Base-by-base conservation (phyloP, 2,888 invertebrate species). In the Polietes domitor region DNA sequence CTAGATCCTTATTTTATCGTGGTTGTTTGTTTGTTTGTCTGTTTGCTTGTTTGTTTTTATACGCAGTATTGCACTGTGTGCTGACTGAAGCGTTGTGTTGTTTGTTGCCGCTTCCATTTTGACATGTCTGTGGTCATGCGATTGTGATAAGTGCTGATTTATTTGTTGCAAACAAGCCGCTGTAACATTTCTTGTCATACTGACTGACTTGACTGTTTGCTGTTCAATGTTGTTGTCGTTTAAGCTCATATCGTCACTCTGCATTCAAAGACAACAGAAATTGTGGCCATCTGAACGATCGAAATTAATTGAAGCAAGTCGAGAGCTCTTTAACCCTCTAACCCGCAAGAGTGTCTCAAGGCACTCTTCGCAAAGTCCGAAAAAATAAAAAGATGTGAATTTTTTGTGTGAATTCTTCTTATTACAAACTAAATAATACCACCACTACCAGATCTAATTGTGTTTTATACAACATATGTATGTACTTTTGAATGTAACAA, bases 81-180 rank as follows among this genome's bases (percentile, higher is more conserved):
- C 24, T 53, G n/a, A 17, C 17, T 17, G 55, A 17, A 15, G 3
- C 72, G 24, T 24, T 19, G 21, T 47, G 32, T 37, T 77, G 75
- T 65, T 28, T 71, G 77, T 76, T 65, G 28, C 28, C 19, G n/a
- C 58, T 41, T 65, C 65, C 28, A 74, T 21, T 73, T 79, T 79
- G 82, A 53, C 77, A 82, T 85, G 87, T 88, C 88, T 89, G 89
- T 86, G 89, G 89, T 88, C 87, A 86, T 85, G 86, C 87, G 89
- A 89, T 88, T 87, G 87, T 88, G 90, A 90, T 90, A 90, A 90
- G 90, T 88, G 86, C 87, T 90, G 90, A 90, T 90, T 90, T 89
- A 90, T 90, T 90, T 88, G 88, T 88, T 88, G 88, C 79, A 82
- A 85, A 74, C 81, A 86, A 84, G 83, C 63, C 53, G 65, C 83